Base-by-base conservation (phyloP, 1,140 invertebrate species). In the Rhizoglyphus robini region DNA sequence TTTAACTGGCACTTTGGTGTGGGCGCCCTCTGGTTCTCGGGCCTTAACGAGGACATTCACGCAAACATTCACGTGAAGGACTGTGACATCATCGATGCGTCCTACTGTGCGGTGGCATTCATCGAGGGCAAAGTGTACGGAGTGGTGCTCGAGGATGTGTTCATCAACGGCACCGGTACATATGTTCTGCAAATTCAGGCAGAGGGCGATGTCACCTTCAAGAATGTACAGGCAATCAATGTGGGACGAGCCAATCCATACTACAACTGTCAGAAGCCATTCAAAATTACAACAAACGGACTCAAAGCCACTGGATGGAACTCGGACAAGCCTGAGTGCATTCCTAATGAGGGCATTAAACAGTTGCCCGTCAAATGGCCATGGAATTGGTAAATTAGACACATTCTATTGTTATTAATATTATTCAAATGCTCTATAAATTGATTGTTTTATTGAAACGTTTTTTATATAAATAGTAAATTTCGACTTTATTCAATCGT, bases 21-120 rank as follows among this genome's bases (percentile, higher is more conserved):
- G 8, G 58, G 58, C 11, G 20, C 58, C 20, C 11, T 60, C 25
- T 60, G 58, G 58, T 46, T 60, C 58, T 8, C 8, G 11, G 58
- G 5, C 8, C 18, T 46, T 4, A 60, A 60, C 30, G 58, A 60
- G 5, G 58, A 60, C 8, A 60, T 60, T 32, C 58, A 60, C 25
- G 58, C 58, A 32, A 32, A 60, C 25, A 60, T 60, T 29, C 5
- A 60, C 27, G 58, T 60, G n/a, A 32, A 60, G 27, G 58, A 60
- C 25, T 60, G 58, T 32, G 58, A 60, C 5, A 60, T 60, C 11
- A 60, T 60, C 36, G 58, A 60, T 27, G 30, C 58, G 11, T 60
- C 58, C 8, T 60, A 60, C 25, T 18, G 5, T 8, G 58, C 58
- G 8, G 30, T 60, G 5, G 20, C 5, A 5, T 60, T 34, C 5